Percentiles rank a stretch among this genome's conserved stretches.
Conservation (phyloP, 2,797 vertebrate genomes). For the Pangasius djambal region DNA sequence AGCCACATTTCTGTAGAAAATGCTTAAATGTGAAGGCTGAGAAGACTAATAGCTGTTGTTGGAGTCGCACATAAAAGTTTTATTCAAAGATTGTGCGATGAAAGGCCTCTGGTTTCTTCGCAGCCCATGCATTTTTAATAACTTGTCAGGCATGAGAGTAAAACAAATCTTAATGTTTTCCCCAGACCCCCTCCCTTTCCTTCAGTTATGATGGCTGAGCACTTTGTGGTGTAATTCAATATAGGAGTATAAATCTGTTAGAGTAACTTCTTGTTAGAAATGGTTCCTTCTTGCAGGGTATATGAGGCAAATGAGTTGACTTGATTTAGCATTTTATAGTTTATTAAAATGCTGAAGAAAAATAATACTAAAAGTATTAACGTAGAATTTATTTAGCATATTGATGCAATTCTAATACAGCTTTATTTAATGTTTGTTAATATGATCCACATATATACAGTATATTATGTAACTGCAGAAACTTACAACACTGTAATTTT, state of each 20-base stretch:
- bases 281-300: neutral
- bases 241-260: constrained; percentile 3
- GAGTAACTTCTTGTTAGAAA: neutral
- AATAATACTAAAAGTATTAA: neutral
- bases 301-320: neutral
- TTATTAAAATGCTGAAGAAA: neutral
- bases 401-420: neutral
- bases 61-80: constrained; percentile 52
- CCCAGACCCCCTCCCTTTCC: neutral
- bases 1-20: constrained; percentile 9
- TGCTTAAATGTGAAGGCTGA: constrained; percentile 17
- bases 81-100: constrained; percentile 43
- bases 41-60: constrained; percentile 51
- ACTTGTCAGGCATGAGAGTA: constrained; percentile 30
- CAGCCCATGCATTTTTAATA: constrained; percentile 51
- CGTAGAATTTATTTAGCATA: neutral
- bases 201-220: constrained; percentile 20
- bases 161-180: constrained; percentile 47
- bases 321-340: neutral
- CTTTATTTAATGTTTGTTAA: neutral
- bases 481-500: too few relatives aligned
- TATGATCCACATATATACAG: neutral
- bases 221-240: constrained; percentile 23
- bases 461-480: neutral
- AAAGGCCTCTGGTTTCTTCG: constrained; percentile 49